phyloP scores from a whole-genome alignment of 2,888 invertebrate species.

The Athalia rosae region DNA sequence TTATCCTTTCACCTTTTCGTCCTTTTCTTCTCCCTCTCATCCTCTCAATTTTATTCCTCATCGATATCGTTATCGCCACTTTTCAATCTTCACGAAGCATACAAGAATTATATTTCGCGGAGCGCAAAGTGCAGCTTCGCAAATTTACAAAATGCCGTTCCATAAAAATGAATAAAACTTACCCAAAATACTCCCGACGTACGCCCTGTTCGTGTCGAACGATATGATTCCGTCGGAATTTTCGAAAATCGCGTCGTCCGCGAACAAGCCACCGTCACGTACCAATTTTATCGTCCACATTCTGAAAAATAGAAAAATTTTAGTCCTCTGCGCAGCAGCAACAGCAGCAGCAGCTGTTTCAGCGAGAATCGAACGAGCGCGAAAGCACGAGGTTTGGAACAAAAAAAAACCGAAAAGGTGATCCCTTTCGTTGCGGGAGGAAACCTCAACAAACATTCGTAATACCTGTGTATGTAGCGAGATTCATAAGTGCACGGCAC shows the following conservation, averaged over 20 bases:
- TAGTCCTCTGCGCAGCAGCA: no score
- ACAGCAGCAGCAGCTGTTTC: no score
- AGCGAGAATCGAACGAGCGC: no score
- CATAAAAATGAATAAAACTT: constrained; percentile 53
- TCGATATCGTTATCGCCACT: background rate
- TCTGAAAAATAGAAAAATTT: constrained; percentile 56
- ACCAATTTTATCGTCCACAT: constrained; percentile 69
- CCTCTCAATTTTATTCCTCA: background rate
- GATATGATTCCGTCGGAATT: constrained; percentile 65
- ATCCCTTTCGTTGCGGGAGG: no score
- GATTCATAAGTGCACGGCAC: background rate
- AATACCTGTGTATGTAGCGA: background rate
- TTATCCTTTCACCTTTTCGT: no score
- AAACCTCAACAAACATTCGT: no score
- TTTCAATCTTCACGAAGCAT: background rate
- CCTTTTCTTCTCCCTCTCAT: background rate
- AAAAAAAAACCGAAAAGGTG: no score
- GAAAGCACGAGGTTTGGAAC: no score
- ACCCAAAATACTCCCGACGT: constrained; percentile 70
- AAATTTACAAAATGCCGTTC: no score
- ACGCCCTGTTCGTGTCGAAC: constrained; percentile 69
- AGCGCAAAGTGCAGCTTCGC: background rate
- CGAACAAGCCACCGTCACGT: constrained; percentile 66
- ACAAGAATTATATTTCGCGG: background rate
- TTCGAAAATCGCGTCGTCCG: constrained; percentile 68